These are phyloP conservation scores for Progne subis DNA, from an alignment of 2,113 vertebrate genomes.

Conservation along the genomic window DNA sequence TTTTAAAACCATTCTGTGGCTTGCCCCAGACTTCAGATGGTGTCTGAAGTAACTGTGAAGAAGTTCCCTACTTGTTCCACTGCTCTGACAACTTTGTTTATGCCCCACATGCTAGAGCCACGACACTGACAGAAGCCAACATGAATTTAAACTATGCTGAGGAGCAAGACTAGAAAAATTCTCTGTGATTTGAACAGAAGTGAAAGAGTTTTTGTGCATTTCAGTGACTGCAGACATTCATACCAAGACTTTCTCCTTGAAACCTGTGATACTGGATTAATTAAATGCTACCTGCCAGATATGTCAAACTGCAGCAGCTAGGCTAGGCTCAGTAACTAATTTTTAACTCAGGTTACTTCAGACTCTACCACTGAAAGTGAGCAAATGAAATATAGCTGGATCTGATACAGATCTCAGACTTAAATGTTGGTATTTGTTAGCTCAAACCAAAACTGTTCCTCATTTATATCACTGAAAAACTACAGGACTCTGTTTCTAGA, in stretches of 20 bases:
- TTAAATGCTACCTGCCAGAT: neutral
- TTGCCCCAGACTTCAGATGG: neutral
- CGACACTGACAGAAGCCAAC: neutral
- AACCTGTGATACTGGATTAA: fast-evolving
- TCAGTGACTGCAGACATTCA: neutral
- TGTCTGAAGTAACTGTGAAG: neutral
- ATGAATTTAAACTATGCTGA: neutral
- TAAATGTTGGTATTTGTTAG: neutral
- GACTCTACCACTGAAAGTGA: neutral
- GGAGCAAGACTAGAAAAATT: neutral
- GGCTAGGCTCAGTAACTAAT: neutral
- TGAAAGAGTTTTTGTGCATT: neutral
- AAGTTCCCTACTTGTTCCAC: neutral
- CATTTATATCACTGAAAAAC: neutral
- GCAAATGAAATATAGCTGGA: neutral
- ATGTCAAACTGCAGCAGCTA: neutral
- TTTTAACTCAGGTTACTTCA: neutral
- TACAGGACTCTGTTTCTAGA: neutral
- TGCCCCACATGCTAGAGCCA: neutral
- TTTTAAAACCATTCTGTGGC: neutral
- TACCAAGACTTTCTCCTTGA: neutral
- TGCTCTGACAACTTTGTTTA: neutral
- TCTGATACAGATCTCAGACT: neutral
- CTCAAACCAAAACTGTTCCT: neutral
- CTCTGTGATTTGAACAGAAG: neutral